Evolutionary conservation across 2,113 vertebrate species (phyloP).

Genomic region (Passer domesticus): DNA sequence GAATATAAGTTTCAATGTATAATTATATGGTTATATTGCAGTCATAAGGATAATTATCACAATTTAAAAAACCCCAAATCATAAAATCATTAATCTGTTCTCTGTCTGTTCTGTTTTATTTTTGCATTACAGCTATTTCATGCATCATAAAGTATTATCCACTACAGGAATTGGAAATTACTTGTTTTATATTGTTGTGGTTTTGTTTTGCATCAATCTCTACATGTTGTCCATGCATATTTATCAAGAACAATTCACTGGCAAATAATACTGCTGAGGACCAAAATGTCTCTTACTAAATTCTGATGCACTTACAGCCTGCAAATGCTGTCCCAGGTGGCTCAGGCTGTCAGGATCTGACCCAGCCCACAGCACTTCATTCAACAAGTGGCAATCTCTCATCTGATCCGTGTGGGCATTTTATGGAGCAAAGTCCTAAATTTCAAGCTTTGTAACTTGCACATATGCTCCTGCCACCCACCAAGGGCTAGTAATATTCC

Average conservation of each 20-base stretch:
- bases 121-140: slow-evolving; percentile 28
- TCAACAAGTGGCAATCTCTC: not conserved
- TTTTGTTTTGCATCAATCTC: not conserved
- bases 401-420: not conserved
- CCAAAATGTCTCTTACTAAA: not conserved
- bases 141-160: slow-evolving; percentile 36
- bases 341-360: not conserved
- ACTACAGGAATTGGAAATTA: slow-evolving; percentile 26
- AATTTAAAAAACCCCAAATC: not conserved
- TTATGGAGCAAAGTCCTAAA: not conserved
- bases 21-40: slow-evolving; percentile 41
- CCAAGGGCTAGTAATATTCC: not conserved
- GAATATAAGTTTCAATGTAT: not conserved
- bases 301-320: not conserved
- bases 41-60: slow-evolving; percentile 35
- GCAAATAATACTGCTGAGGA: not conserved
- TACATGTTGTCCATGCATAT: not conserved
- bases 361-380: not conserved
- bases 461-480: not conserved
- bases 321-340: not conserved
- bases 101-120: not conserved
- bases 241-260: not conserved
- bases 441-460: slow-evolving; percentile 9
- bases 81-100: not conserved
- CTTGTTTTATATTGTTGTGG: not conserved